Evolutionary conservation across 2,113 vertebrate species (phyloP), one percentile per base, ranked within the genome.

Genomic region (Seriola aureovittata): DNA sequence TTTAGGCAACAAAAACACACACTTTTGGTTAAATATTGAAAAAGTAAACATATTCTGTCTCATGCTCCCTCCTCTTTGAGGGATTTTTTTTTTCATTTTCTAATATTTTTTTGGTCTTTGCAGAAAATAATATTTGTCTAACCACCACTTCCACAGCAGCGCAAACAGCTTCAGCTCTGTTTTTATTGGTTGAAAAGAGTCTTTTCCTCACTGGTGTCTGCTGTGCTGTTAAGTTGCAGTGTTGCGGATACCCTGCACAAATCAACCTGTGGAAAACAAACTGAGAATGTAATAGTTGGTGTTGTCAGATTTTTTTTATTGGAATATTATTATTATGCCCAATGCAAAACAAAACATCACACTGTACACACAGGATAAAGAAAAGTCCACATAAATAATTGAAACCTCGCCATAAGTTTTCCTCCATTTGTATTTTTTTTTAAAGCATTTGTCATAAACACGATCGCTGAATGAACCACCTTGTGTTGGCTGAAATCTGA

Each of bases 401-500:
- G 3, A 19, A 8, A 40, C 29, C 29, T 12, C 38, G 17, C n/a
- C 16, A 19, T 71, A 60, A 34, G 62, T n/a, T 67, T 73, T 12
- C 3, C 66, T 12, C 12, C 23, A 52, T 54, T 36, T 36, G 38
- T 12, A 55, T 8, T 9, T 8, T 8, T 38, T 40, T 57, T 55
- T 21, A 68, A 25, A 23, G 17, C 42, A 25, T 14, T 62, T 62
- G 36, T 70, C 29, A 78, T 64, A 46, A 81, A 59, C 16, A 8
- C 73, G 21, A 81, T 72, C 25, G 36, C 5, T 34, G 36, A 78
- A 8, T 54, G 17, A 78, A 71, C 52, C 52, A 8, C 23, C 60
- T 50, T 36, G 12, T 32, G 66, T 64, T 54, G 67, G 23, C 62
- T 71, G 21, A 77, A 36, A 52, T 57, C 40, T 44, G 25, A 3